A percentile compares a stretch with the other conserved stretches of the same genome.
phyloP scores from a whole-genome alignment of 2,888 invertebrate genomes.

The Clivina fossor region DNA sequence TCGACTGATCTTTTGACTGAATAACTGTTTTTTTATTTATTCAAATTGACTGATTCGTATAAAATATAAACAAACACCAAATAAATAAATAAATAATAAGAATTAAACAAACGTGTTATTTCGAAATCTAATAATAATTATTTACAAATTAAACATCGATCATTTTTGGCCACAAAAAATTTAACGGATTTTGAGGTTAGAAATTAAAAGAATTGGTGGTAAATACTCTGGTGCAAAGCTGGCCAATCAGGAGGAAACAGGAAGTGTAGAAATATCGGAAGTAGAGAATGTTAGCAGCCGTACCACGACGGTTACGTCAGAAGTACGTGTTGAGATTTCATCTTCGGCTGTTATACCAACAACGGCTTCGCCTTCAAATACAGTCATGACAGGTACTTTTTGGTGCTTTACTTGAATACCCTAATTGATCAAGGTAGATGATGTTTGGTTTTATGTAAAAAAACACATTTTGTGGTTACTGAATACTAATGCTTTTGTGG shows the following conservation, averaged over 20 bases:
- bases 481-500: not conserved
- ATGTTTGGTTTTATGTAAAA: slow-evolving; percentile 40
- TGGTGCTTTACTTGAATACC: not conserved
- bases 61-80: slow-evolving; percentile 25
- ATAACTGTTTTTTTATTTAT: not conserved
- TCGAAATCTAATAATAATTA: too few species aligned
- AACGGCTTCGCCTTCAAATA: slow-evolving; percentile 49
- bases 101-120: not conserved
- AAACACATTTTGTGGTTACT: slow-evolving; percentile 6
- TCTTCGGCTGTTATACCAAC: slow-evolving; percentile 39
- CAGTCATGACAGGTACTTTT: slow-evolving; percentile 53
- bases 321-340: slow-evolving; percentile 41
- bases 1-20: slow-evolving; percentile 25
- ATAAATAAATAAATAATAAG: not conserved
- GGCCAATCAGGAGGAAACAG: slow-evolving; percentile 50
- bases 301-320: too few species aligned
- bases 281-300: slow-evolving; percentile 46
- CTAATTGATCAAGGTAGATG: not conserved
- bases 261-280: slow-evolving; percentile 52
- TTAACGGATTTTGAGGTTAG: too few species aligned
- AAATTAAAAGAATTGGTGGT: too few species aligned
- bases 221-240: slow-evolving; percentile 43
- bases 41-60: slow-evolving; percentile 14
- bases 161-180: too few species aligned
- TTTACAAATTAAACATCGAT: too few species aligned